Evolutionary conservation across 2,888 invertebrate genomes (phyloP), one percentile per base, ranked within the genome.

Genomic region (Epinotia ramella): DNA sequence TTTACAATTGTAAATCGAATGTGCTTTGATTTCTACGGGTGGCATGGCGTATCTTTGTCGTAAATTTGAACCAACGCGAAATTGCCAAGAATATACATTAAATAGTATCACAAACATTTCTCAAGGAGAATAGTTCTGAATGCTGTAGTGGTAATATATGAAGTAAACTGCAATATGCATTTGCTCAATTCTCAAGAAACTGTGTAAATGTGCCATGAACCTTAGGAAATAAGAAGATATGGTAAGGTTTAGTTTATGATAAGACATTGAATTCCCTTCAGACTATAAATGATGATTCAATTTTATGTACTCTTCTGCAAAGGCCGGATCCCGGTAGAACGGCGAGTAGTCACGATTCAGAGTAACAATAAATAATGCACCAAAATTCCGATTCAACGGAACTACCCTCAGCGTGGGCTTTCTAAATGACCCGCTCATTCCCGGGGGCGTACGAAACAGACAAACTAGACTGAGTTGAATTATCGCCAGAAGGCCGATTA

Each of bases 401-500:
- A 65, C 59, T 28, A 70, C 59, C 65, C 73, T 70, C 56, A 67
- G 81, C 80, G 85, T 87, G 79, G 85, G 85, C 78, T 84, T 82
- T 80, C 79, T 78, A 80, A 83, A 83, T 87, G 82, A 87, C 81
- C 84, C 44, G 24, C 62, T 56, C 84, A 85, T 86, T 84, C 78
- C 81, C 79, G 86, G 79, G 77, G 88, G 88, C 88, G 87, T 87
- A 80, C 73, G 81, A 79, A 84, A 82, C 79, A 79, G 84, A 83
- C 79, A 81, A 79, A 79, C 80, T 78, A 81, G 80, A 82, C 81
- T 80, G 79, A 80, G 79, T 80, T 84, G 84, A 87, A 78, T 85
- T 88, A 88, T 87, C 80, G 84, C 78, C 80, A 81, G 81, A 77
- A 78, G 78, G 81, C 77, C 83, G 86, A 88, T 88, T 87, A 87